Evolutionary conservation across 2,888 invertebrate species (phyloP), one percentile per base, ranked within the genome.

Genomic region (Rhabditophanes sp.): DNA sequence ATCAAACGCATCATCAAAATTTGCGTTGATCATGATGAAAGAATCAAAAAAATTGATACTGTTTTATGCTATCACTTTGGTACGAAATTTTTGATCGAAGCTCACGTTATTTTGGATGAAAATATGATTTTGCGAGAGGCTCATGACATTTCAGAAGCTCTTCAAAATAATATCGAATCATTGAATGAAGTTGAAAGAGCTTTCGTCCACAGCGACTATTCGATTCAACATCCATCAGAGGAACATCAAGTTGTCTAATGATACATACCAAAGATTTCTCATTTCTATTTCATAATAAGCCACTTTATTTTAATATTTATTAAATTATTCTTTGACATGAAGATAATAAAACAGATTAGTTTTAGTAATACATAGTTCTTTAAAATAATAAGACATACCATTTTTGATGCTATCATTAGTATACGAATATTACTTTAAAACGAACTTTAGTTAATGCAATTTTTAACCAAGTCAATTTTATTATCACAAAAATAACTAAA

Each of bases 11-110:
- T 65, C 25, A 54, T 65, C 26, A 59, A 64, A 33, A 49, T 65
- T 21, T 57, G 56, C 35, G 47, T 64, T 4, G 53, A 62, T 19
- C 65, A 65, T 39, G 56, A 63, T 36, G 31, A 37, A 3, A 37
- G 51, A 4, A 60, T 65, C 29, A 40, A 48, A 7, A 52, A 48
- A 35, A 53, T 72, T 16, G 72, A 72, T 52, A 71, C 70, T 0
- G 69, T 71, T 12, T 59, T 68, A 27, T 71, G 70, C 3, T 72
- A 70, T 46, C 71, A 72, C 49, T 70, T 67, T 40, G 71, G 71
- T n/a, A 30, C 30, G 7, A 41, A 38, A 5, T 48, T 48, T 32
- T 27, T 48, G 36, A 52, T 48, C 25, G 48, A 48, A 27, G 53
- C 53, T 7, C 64, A 68, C 48, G 66, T 71, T 40, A 68, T 71